phyloP scores from a whole-genome alignment of 2,797 vertebrate species.

The Lindbergichthys nudifrons region DNA sequence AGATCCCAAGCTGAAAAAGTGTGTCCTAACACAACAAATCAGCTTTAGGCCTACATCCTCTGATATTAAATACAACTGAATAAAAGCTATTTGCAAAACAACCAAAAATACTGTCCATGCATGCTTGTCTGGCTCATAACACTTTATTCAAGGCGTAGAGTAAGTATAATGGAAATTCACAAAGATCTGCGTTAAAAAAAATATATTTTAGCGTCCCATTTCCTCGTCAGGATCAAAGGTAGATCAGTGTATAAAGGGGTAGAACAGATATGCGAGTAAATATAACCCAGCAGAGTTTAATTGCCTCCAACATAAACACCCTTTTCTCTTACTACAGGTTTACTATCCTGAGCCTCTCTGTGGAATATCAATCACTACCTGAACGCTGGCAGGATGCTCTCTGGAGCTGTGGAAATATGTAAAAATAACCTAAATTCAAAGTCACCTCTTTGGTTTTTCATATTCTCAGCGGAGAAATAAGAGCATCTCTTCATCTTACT shows the following conservation, averaged over 20 bases:
- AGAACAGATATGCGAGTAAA: constrained; percentile 11
- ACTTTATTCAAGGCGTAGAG: no score
- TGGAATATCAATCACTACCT: constrained; percentile 46
- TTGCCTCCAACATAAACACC: constrained; percentile 11
- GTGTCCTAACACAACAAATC: no score
- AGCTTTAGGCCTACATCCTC: no score
- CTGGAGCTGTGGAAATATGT: constrained; percentile 31
- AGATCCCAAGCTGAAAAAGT: no score
- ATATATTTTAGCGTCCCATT: no score
- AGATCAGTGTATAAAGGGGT: background rate
- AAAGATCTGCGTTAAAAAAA: no score
- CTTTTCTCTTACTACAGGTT: constrained; percentile 26
- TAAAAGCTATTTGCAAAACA: no score
- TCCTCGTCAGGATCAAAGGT: background rate
- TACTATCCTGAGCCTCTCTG: constrained; percentile 34
- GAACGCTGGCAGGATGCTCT: constrained; percentile 43
- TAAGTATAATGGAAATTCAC: no score
- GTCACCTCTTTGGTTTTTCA: constrained; percentile 36
- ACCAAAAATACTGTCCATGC: no score
- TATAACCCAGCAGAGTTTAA: constrained; percentile 13
- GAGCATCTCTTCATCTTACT: constrained; percentile 54
- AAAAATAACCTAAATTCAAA: constrained; percentile 57
- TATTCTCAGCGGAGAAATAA: constrained; percentile 50
- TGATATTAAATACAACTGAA: no score
- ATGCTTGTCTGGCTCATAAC: no score